Conservation (phyloP, 2,797 vertebrate species). For the Carduelis carduelis region DNA sequence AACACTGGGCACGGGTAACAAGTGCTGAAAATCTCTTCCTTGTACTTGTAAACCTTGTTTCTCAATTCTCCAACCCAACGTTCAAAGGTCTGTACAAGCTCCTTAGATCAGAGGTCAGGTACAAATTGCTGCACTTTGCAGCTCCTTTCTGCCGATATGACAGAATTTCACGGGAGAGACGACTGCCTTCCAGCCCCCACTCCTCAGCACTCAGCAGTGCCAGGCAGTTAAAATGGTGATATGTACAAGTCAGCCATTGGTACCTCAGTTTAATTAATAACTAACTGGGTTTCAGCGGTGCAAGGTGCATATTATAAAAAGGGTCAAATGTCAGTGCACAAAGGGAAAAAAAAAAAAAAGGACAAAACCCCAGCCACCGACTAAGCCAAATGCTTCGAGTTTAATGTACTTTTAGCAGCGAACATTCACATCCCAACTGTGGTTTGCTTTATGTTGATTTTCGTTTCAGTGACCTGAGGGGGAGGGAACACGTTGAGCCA, state of each 20-base stretch:
- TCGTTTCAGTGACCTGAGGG: constrained; percentile 12
- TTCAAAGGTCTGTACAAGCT: constrained; percentile 74
- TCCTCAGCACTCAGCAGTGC: neutral
- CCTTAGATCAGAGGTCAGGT: constrained; percentile 76
- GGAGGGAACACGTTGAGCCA: neutral
- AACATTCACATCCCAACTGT: neutral
- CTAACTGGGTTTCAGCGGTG: constrained; percentile 78
- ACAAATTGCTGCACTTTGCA: constrained; percentile 73
- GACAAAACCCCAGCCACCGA: neutral
- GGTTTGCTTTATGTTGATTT: neutral
- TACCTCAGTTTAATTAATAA: constrained; percentile 82
- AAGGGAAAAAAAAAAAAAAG: neutral
- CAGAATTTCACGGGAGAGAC: constrained; percentile 73
- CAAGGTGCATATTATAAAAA: constrained; percentile 75
- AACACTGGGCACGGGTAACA: constrained; percentile 39
- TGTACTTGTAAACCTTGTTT: constrained; percentile 58
- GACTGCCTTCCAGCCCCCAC: constrained; percentile 46
- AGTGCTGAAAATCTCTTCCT: constrained; percentile 48
- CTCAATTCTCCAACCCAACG: constrained; percentile 63
- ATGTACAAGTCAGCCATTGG: constrained; percentile 77
- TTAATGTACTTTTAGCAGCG: neutral
- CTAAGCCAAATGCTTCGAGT: constrained; percentile 33
- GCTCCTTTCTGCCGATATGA: constrained; percentile 75
- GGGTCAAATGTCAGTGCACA: constrained; percentile 74
- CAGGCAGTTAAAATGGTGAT: constrained; percentile 70